A percentile compares a stretch with the other conserved stretches of the same genome.
phyloP scores from a whole-genome alignment of 2,888 invertebrate genomes.

The Stenurella melanura region DNA sequence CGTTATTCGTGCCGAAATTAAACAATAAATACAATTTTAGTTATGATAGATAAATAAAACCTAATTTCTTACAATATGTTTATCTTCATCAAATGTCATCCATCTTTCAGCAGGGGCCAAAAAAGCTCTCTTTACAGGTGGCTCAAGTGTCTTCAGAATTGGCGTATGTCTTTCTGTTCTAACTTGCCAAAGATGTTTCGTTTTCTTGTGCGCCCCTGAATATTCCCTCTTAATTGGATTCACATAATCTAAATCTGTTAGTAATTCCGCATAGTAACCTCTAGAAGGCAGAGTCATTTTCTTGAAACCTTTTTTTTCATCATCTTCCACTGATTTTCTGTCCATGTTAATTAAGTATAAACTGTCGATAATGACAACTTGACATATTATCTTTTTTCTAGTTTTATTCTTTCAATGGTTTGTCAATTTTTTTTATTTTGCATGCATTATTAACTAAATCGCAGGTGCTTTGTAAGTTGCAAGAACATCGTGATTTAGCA shows the following conservation, averaged over 20 bases:
- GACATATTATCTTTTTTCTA: background rate
- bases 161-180: conserved; percentile 78
- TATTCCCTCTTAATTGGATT: conserved; percentile 66
- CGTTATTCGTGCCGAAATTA: no score
- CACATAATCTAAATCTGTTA: conserved; percentile 74
- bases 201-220: conserved; percentile 73
- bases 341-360: background rate
- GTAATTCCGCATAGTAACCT: conserved; percentile 80
- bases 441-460: no score
- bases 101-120: conserved; percentile 80
- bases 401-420: background rate
- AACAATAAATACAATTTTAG: no score
- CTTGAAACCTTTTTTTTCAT: background rate
- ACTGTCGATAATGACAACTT: background rate
- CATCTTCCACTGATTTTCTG: background rate
- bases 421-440: background rate
- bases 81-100: conserved; percentile 79
- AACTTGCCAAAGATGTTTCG: conserved; percentile 74
- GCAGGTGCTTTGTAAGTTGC: no score
- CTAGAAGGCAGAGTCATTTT: conserved; percentile 60
- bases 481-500: no score
- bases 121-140: conserved; percentile 73
- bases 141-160: conserved; percentile 73
- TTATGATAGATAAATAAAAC: background rate
- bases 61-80: conserved; percentile 75